These are phyloP conservation scores for Capreolus pygargus DNA, from an alignment of 2,113 vertebrate genomes.

Conservation along the genomic window DNA sequence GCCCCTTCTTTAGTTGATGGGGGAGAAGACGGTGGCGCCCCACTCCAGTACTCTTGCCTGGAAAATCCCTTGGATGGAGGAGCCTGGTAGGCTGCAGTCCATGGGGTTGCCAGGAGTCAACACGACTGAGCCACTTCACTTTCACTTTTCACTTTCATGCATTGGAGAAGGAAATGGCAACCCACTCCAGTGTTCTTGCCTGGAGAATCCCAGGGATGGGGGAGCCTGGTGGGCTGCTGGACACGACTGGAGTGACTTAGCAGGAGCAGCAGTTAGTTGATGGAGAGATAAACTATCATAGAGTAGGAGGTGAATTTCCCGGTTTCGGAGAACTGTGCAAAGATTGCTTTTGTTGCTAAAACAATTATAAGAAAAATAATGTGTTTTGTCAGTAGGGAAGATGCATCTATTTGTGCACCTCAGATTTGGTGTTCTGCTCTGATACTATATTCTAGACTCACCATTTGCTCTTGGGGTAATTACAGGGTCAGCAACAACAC, in stretches of 20 bases:
- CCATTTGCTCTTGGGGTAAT: background rate
- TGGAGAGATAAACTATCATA: background rate
- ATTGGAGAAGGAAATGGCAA: too few relatives aligned
- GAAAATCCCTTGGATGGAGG: too few relatives aligned
- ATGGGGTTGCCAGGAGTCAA: too few relatives aligned
- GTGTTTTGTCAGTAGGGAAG: background rate
- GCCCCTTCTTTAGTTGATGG: background rate
- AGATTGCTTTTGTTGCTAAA: background rate
- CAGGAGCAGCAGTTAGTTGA: too few relatives aligned
- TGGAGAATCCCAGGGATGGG: too few relatives aligned
- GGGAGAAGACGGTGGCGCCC: background rate
- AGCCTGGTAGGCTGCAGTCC: too few relatives aligned
- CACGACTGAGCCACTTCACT: too few relatives aligned
- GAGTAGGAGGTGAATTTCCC: background rate
- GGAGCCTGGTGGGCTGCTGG: too few relatives aligned
- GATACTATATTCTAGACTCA: background rate
- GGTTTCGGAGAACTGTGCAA: background rate
- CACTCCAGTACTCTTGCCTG: too few relatives aligned
- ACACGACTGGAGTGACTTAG: too few relatives aligned
- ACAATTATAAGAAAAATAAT: background rate
- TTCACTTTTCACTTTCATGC: too few relatives aligned
- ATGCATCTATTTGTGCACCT: background rate
- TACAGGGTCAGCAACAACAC: background rate
- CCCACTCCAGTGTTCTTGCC: too few relatives aligned
- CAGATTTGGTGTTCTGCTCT: background rate